Base-by-base conservation (phyloP, 2,797 vertebrate species). In the Trachurus trachurus region DNA sequence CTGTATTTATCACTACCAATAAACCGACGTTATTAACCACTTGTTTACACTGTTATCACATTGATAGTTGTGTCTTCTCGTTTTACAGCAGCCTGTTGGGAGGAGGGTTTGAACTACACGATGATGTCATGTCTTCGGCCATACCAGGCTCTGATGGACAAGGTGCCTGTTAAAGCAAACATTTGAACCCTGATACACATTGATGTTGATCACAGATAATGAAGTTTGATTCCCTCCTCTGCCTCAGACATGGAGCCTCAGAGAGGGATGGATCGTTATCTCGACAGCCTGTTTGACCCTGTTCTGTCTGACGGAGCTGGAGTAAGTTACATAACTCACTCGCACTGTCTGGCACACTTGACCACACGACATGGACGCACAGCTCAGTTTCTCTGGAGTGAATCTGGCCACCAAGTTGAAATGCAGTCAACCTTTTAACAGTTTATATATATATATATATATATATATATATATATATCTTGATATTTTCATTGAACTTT, bases 211-310 rank as follows among this genome's bases (percentile, higher is more conserved):
- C 4, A 22, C 44, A 58, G 54, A 67, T 15, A 13, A 54, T 44
- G 9, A 61, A 65, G 22, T 40, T 62, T 26, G 82, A 11, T 57
- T 31, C 29, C 53, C 68, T 37, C 39, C 40, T 12, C 34, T 81
- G 31, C 13, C 34, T 42, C 87, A 95, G 95, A 92, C 77, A 54
- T 87, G 40, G 94, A 95, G 82, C 92, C 90, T 82, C 96, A 96
- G 74, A 96, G 94, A 84, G 97, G 96, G 37, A 95, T 99, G 95
- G 98, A 99, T 79, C 92, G 93, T 31, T 99, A 98, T 90, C 95
- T 99, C 70, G 98, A 99, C 92, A 99, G 97, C 82, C 96, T 99
- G 81, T 99, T 99, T 5, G 96, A 97, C 86, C 97, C 98, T 0
- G 97, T 98, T 15, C 95, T 99, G 63, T 97, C 96, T 62, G 97